A percentile compares a stretch with the other conserved stretches of the same genome.
Evolutionary conservation across 2,797 vertebrate species (phyloP).

Genomic region (Hydrophis major): DNA sequence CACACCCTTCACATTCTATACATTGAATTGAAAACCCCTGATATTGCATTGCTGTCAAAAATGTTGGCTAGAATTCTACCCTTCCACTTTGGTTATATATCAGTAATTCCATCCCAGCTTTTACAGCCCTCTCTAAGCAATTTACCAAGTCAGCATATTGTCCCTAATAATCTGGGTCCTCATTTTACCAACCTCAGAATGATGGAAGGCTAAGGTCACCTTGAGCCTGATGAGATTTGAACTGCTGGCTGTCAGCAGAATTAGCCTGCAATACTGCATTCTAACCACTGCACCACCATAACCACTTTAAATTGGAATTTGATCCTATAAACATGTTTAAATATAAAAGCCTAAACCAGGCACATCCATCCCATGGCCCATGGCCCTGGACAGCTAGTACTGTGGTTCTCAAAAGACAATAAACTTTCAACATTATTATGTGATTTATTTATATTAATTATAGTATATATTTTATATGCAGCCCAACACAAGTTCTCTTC

Average conservation of each 20-base stretch:
- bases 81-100: background rate
- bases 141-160: background rate
- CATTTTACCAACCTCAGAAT: background rate
- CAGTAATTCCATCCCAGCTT: background rate
- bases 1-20: no score
- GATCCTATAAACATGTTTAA: background rate
- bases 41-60: background rate
- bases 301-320: background rate
- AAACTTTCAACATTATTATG: background rate
- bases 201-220: background rate
- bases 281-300: background rate
- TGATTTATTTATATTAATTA: background rate
- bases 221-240: background rate
- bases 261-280: background rate
- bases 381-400: background rate
- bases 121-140: background rate
- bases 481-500: background rate
- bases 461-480: background rate
- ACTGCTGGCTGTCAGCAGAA: background rate
- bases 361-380: background rate
- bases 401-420: background rate
- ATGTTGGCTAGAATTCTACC: background rate
- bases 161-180: background rate
- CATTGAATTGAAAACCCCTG: no score
- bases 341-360: background rate